Conservation (phyloP, 1,140 invertebrate genomes). For the Cyclargus thomasi region DNA sequence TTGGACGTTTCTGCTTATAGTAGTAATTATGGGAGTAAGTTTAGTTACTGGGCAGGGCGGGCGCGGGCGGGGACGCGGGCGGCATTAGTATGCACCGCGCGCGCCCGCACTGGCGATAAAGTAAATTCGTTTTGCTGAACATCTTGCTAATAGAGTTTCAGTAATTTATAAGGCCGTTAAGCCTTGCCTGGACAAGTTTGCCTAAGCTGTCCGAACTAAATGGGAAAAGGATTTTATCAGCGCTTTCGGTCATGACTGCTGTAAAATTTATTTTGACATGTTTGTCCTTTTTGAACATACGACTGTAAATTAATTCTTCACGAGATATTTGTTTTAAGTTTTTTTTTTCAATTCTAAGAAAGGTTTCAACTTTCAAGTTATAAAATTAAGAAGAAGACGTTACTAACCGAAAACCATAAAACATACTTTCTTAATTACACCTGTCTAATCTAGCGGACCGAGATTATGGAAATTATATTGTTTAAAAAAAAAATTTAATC, state of each 20-base stretch:
- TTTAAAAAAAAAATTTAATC: slow-evolving; percentile 22
- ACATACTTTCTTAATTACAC: too few relatives aligned
- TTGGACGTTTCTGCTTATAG: slow-evolving; percentile 45
- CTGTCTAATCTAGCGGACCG: slow-evolving; percentile 21
- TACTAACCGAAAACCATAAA: too few relatives aligned
- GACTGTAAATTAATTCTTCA: too few relatives aligned
- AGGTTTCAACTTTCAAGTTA: too few relatives aligned
- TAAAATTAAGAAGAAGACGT: too few relatives aligned
- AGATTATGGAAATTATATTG: slow-evolving; percentile 11
- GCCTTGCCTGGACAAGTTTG: slow-evolving; percentile 52
- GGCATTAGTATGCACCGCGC: slow-evolving; percentile 64
- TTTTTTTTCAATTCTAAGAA: too few relatives aligned
- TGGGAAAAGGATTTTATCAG: slow-evolving; percentile 67
- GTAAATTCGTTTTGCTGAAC: slow-evolving; percentile 73
- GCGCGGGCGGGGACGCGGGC: slow-evolving; percentile 34
- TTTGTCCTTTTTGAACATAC: too few relatives aligned
- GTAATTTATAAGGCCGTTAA: slow-evolving; percentile 73
- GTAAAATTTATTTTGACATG: neutral
- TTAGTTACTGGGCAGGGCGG: slow-evolving; percentile 39
- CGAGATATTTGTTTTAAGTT: too few relatives aligned
- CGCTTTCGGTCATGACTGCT: neutral
- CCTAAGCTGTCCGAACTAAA: slow-evolving; percentile 62
- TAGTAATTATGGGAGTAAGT: slow-evolving; percentile 68
- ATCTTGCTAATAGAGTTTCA: slow-evolving; percentile 74
- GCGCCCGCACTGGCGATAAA: slow-evolving; percentile 67